These are phyloP conservation scores for Erebia ligea DNA, from an alignment of 2,888 invertebrate species.

Conservation along the genomic window DNA sequence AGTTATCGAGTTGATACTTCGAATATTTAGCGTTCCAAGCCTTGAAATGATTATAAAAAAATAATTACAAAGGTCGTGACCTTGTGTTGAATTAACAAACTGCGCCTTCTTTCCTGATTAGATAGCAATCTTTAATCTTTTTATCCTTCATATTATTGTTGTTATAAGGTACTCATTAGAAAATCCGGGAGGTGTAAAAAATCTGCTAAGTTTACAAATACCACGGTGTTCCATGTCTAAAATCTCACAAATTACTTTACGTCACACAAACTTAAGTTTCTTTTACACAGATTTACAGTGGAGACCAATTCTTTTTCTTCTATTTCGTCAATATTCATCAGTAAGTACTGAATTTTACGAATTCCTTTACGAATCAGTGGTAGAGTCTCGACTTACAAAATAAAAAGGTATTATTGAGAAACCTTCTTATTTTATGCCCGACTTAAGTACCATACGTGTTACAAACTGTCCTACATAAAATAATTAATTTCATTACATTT, in stretches of 20 bases:
- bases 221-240: background rate
- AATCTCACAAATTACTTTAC: background rate
- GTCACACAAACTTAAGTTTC: no score
- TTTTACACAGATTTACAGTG: no score
- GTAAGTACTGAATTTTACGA: no score
- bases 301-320: no score
- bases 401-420: no score
- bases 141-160: background rate
- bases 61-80: conserved; percentile 1
- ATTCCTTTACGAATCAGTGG: no score
- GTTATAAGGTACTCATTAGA: background rate
- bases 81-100: conserved; percentile 14
- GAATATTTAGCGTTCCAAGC: conserved; percentile 15
- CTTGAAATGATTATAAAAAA: conserved; percentile 4
- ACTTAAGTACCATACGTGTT: no score
- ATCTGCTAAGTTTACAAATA: background rate
- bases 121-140: conserved; percentile 14
- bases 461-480: no score
- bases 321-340: no score
- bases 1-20: conserved; percentile 1
- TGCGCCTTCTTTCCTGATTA: conserved; percentile 21
- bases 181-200: conserved; percentile 10
- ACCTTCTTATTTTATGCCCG: no score
- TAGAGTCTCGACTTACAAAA: no score
- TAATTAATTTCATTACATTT: no score